Conservation (phyloP, 2,797 vertebrate species). For the Acrossocheilus wenchowensis region DNA sequence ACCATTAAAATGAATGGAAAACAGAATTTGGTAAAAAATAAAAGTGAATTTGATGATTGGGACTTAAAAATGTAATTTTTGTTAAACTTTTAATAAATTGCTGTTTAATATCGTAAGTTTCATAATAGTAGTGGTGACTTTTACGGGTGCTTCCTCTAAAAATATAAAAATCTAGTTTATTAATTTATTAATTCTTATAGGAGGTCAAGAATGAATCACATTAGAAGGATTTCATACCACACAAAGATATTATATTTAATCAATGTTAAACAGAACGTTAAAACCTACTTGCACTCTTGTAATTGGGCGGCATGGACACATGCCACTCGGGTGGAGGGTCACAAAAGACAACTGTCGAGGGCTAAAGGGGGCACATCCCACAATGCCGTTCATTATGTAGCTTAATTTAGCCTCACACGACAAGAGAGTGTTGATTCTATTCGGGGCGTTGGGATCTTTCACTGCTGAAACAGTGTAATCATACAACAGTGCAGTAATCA, state of each 20-base stretch:
- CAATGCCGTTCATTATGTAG: conserved; percentile 54
- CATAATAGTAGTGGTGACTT: neutral
- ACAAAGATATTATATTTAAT: neutral
- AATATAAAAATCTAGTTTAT: neutral
- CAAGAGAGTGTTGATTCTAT: conserved; percentile 60
- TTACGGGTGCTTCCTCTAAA: neutral
- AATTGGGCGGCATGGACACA: neutral
- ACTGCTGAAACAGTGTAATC: conserved; percentile 53
- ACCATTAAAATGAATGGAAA: too few relatives aligned
- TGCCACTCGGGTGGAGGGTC: neutral
- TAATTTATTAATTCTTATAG: neutral
- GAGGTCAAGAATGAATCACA: neutral
- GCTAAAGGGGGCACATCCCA: neutral
- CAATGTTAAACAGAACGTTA: neutral
- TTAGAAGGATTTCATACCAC: neutral
- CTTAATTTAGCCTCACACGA: conserved; percentile 41
- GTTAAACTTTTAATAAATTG: neutral
- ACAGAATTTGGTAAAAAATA: too few relatives aligned
- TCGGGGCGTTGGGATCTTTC: conserved; percentile 58
- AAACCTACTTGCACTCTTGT: neutral
- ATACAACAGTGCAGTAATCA: conserved; percentile 50
- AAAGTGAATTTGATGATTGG: too few relatives aligned
- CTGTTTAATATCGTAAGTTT: neutral
- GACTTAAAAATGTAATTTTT: too few relatives aligned
- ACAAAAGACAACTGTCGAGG: conserved; percentile 41